Evolutionary conservation across 2,888 invertebrate species (phyloP), one percentile per base, ranked within the genome.

Genomic region (Ichneumoninae sp.): DNA sequence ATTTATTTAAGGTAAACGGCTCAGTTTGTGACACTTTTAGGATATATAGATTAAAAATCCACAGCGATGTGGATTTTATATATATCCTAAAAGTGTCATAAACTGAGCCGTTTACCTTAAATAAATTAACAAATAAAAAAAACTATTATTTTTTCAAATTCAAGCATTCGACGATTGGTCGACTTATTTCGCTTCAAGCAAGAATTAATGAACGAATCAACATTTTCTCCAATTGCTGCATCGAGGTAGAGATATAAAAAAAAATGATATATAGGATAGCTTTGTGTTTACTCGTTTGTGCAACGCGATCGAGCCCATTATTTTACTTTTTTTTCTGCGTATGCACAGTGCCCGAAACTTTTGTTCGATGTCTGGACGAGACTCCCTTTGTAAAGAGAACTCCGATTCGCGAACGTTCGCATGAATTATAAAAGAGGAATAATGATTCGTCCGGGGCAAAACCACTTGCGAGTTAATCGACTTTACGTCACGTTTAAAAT

Each of bases 401-500:
- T 50, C 52, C 40, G 75, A 44, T 66, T 80, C 50, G 57, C 36
- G 66, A 80, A 40, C 68, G 54, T 75, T 69, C 62, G 69, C n/a
- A 13, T 54, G 62, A n/a, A 33, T 75, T 62, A 72, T 52, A 79
- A 83, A 16, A 75, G 57, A 62, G 69, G 26, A 65, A 75, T 79
- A 79, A 83, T 72, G 57, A 80, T 78, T 81, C 47, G 68, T 72
- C 47, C 52, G 26, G 44, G 36, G 22, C 22, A 54, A 52, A 65
- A 66, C 36, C 62, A 69, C 52, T 30, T 22, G 60, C 74, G 69
- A 80, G 69, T 80, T 84, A 84, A 84, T 84, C 77, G 84, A 74
- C 68, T 77, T 81, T 81, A 44, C 74, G 80, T 77, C 77, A 78
- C 80, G 77, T 78, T 84, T 81, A 84, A 77, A 81, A 84, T 77